These are phyloP conservation scores for Trichosurus vulpecula DNA, from an alignment of 2,797 vertebrate genomes.

Conservation along the genomic window DNA sequence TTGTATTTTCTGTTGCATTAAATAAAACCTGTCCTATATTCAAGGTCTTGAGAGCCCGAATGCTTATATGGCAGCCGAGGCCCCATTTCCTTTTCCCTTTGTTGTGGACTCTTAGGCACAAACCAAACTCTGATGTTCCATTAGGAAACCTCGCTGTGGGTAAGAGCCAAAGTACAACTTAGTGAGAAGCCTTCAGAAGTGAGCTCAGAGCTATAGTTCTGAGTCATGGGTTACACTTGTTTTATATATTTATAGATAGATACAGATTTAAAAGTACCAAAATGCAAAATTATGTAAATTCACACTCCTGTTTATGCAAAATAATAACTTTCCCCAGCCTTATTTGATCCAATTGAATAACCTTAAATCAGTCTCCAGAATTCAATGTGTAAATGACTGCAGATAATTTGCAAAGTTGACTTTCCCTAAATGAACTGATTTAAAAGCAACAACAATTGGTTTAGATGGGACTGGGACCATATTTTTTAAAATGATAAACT, in stretches of 20 bases:
- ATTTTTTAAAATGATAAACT: neutral
- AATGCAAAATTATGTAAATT: conserved; percentile 3
- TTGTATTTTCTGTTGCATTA: neutral
- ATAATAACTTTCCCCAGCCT: neutral
- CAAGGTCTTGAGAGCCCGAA: neutral
- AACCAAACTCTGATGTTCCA: neutral
- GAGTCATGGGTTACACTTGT: neutral
- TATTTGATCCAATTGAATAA: conserved; percentile 14
- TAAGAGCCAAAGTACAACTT: neutral
- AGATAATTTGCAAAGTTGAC: conserved; percentile 18
- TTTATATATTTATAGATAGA: neutral
- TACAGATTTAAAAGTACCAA: neutral
- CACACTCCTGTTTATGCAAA: conserved; percentile 25
- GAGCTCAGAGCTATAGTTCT: neutral
- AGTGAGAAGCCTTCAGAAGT: neutral
- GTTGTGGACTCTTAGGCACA: neutral
- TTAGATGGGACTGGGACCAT: neutral
- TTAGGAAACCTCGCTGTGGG: neutral
- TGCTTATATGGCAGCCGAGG: neutral
- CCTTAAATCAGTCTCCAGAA: conserved; percentile 35
- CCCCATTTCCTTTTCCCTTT: neutral
- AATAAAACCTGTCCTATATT: neutral
- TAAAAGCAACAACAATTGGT: neutral
- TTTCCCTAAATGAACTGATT: conserved; percentile 51
- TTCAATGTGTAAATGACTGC: conserved; percentile 20